Evolutionary conservation across 2,888 invertebrate genomes (phyloP), one percentile per base, ranked within the genome.

Genomic region (Labia minor): DNA sequence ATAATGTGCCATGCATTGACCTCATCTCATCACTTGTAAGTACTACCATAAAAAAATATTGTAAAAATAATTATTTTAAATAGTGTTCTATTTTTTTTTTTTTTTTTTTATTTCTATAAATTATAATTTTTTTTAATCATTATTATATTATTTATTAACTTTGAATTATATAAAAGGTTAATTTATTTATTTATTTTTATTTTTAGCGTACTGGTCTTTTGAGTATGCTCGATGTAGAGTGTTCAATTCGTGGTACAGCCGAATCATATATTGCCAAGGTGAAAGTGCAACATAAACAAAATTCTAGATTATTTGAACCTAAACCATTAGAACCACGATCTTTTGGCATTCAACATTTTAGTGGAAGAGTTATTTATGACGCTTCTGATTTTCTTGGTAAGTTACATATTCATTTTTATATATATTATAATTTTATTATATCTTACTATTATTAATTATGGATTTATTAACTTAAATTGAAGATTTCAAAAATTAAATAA

Each of bases 1-100:
- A 96, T 80, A 95, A 92, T 79, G 94, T 95, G 72, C 95, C 95
- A 3, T 93, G 95, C 80, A 95, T 96, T 74, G 95, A 96, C 80
- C 85, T 96, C 74, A 91, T 96, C 74, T 95, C 95, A 10, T 94
- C 95, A 19, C 79, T 95, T 79, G 85, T 85, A 75, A 77, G 79
- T 74, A 65, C 19, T 61, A n/a, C n/a, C n/a, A 65, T 61, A 61
- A 26, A 26, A 26, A 26, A 26, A 26, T 6, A 26, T 26, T 26
- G 8, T 26, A 8, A 26, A 26, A 6, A 26, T 26, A 26, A 26
- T 26, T 6, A 6, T 26, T 26, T n/a, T n/a, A n/a, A n/a, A n/a
- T n/a, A n/a, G 26, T 26, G 26, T 26, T 26, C 4, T 26, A 26
- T 26, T 26, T 26, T 26, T n/a, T n/a, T n/a, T n/a, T n/a, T n/a